Conservation (phyloP, 1,140 invertebrate species). For the Cherax destructor region DNA sequence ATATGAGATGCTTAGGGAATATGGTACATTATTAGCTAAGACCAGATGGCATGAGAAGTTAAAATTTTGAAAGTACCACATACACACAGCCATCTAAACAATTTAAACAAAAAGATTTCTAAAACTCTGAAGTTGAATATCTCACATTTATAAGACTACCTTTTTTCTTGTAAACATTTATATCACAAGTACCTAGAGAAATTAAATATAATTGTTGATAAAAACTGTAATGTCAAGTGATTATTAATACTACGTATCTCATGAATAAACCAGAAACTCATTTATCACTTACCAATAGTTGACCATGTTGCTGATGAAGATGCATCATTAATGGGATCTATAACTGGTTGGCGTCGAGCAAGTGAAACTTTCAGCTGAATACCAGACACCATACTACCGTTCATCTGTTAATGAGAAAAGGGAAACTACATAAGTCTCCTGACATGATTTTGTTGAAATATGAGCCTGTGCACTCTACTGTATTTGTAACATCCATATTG, state of each 20-base stretch:
- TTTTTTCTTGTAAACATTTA: no score
- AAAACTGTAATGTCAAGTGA: conserved; percentile 19
- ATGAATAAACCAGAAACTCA: not conserved
- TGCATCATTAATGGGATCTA: conserved; percentile 86
- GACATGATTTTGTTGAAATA: not conserved
- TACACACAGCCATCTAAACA: no score
- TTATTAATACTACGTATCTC: not conserved
- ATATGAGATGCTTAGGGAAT: no score
- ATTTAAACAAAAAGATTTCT: no score
- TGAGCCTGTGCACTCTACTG: no score
- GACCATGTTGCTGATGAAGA: conserved; percentile 87
- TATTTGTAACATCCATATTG: no score
- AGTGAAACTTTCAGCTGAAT: conserved; percentile 88
- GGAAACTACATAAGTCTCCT: not conserved
- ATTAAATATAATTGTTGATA: conserved; percentile 8
- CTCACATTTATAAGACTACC: no score
- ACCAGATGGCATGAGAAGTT: no score
- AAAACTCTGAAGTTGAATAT: no score
- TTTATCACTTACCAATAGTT: conserved; percentile 80
- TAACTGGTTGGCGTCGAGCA: conserved; percentile 87
- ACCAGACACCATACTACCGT: conserved; percentile 87
- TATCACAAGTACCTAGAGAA: no score
- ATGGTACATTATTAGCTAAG: no score
- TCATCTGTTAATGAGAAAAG: conserved; percentile 78
- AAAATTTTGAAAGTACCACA: no score